A percentile compares a stretch with the other conserved stretches of the same genome.
Conservation (phyloP, 2,888 invertebrate species). For the Tromatobia lineatoria region DNA sequence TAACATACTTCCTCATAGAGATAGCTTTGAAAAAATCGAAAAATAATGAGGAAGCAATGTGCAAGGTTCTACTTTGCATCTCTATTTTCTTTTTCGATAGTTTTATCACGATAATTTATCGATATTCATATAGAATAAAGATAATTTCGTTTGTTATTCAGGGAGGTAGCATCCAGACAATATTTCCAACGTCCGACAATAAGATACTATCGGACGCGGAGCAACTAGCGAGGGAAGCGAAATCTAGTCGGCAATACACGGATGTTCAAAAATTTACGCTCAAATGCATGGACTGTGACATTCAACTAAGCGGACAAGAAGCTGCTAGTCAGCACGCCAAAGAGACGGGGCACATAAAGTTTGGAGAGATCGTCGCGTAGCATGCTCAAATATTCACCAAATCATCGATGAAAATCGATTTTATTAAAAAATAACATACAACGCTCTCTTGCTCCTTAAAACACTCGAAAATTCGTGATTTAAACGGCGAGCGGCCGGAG, state of each 20-base stretch:
- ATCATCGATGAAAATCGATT: conserved; percentile 31
- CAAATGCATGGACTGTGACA: conserved; percentile 93
- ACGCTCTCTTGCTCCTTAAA: background rate
- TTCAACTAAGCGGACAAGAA: conserved; percentile 91
- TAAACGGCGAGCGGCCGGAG: conserved; percentile 13
- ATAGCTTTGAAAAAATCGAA: no score
- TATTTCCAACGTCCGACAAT: conserved; percentile 92
- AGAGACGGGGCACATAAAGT: conserved; percentile 93
- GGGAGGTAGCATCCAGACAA: conserved; percentile 91
- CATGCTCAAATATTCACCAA: conserved; percentile 31
- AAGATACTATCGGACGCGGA: conserved; percentile 92
- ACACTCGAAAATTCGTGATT: background rate
- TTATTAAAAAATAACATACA: conserved; percentile 10
- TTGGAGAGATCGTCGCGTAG: conserved; percentile 89
- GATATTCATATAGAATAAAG: background rate
- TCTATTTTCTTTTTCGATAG: conserved; percentile 17
- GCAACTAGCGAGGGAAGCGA: conserved; percentile 94
- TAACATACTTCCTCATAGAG: no score
- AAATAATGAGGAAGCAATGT: no score
- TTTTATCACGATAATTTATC: background rate
- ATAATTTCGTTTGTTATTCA: conserved; percentile 82
- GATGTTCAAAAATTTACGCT: conserved; percentile 95
- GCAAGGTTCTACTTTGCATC: no score
- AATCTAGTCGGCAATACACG: conserved; percentile 95
- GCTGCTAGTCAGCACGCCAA: conserved; percentile 95